Percentiles rank a stretch among this genome's conserved stretches.
These are phyloP conservation scores for Nomada hirtipes DNA, from an alignment of 2,888 invertebrate species.

Conservation along the genomic window DNA sequence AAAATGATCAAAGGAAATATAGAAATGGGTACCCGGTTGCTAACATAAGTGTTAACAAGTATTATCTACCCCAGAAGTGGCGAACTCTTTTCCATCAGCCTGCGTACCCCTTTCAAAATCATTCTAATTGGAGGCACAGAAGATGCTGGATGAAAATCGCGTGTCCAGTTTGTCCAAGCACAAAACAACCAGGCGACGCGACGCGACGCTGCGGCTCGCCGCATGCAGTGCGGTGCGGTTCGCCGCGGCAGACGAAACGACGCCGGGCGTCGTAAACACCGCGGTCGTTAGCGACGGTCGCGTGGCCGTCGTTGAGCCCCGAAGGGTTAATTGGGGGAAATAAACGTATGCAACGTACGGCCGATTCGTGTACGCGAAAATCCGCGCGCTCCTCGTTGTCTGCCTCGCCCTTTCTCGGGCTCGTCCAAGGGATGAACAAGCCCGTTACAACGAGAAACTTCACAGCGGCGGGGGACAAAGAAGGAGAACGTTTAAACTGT, in stretches of 20 bases:
- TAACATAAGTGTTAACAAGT: no score
- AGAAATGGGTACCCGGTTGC: no score
- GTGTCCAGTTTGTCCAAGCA: slow-evolving; percentile 2
- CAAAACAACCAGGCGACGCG: neutral
- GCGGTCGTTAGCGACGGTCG: slow-evolving; percentile 75
- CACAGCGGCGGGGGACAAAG: neutral
- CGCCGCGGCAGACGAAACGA: slow-evolving; percentile 44
- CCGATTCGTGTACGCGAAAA: slow-evolving; percentile 63
- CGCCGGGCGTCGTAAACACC: slow-evolving; percentile 73
- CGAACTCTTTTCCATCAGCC: neutral
- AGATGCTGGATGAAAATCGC: slow-evolving; percentile 25
- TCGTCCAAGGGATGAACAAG: slow-evolving; percentile 74
- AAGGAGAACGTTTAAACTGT: slow-evolving; percentile 39
- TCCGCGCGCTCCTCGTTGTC: slow-evolving; percentile 76
- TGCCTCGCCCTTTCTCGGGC: slow-evolving; percentile 24
- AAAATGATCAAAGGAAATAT: no score
- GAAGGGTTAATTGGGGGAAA: slow-evolving; percentile 83
- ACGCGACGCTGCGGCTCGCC: neutral
- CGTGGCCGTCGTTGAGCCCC: slow-evolving; percentile 71
- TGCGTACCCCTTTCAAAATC: neutral
- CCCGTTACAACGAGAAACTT: slow-evolving; percentile 66
- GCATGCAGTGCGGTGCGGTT: slow-evolving; percentile 5
- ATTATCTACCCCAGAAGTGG: no score
- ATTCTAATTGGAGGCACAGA: neutral
- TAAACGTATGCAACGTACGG: slow-evolving; percentile 69